Base-by-base conservation (phyloP, 2,888 invertebrate species). In the Harmothoe impar region DNA sequence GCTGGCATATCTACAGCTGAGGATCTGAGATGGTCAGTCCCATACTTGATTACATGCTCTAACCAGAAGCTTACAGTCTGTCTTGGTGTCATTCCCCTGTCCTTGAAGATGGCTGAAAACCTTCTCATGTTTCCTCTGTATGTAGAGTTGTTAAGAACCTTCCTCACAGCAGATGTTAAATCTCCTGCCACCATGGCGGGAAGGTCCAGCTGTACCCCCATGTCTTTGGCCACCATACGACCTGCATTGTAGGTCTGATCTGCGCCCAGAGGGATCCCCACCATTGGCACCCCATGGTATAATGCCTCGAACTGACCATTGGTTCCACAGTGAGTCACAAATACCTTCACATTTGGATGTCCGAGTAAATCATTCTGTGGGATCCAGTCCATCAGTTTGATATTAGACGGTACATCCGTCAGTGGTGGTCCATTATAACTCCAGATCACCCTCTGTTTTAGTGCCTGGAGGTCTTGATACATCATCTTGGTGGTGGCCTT, bases 311-410 rank as follows among this genome's bases (percentile, higher is more conserved):
- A 93, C 33, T 92, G 92, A 15, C 94, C 93, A 81, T 93, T 93
- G 43, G 85, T 91, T 0, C 94, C 94, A 77, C 93, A 93, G 89
- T 94, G 94, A 15, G 93, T 93, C 15, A 94, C 91, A 86, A 94
- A 93, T 15, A 93, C 89, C 89, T 92, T 93, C 5, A 91, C 91
- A 43, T 93, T 93, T 3, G 51, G 86, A 84, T 94, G 93, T 17
- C 91, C 93, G 23, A 94, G 92, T 0, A 94, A 84, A 52, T 93
- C 93, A 56, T 93, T 92, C 91, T 92, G 91, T 77, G 92, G 91
- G 12, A 92, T 20, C 92, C 92, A 92, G 52, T 86, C 56, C 52
- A 89, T 15, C 17, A 91, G 29, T 35, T 31, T 90, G 3, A 92
- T 72, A 51, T 91, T 89, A 20, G 23, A 12, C 0, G 92, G 91